Base-by-base conservation (phyloP, 1,140 invertebrate genomes). In the Philaenus spumarius region DNA sequence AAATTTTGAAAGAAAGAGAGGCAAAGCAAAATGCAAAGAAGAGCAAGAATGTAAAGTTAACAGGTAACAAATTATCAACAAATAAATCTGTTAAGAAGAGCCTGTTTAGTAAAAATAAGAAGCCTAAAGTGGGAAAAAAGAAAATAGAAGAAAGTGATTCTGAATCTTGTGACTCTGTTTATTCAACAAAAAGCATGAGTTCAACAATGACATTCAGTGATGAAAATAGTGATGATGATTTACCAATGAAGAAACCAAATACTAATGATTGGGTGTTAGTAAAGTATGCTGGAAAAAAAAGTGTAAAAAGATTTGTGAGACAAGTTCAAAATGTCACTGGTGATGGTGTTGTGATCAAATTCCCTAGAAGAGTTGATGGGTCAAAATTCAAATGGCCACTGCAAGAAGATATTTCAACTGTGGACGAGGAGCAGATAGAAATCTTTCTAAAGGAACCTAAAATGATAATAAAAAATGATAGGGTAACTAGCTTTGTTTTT, bases 231-330 rank as follows among this genome's bases (percentile, higher is more conserved):
- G 40, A 43, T 43, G 40, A 43, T 43, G 40, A 43, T 19, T 15
- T 43, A 15, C 20, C 35, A 7, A 9, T 37, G n/a, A 43, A 43
- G n/a, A 43, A 43, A 43, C 40, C 40, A 5, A 43, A 43, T 15
- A n/a, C n/a, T 5, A 19, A 19, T 43, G 40, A 43, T 43, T 43
- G 40, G 40, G 40, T 43, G 5, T 43, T 43, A 19, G n/a, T 43
- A 43, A 43, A 43, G 40, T 43, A 6, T 15, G 40, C 40, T 43
- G 40, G 40, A n/a, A 43, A 43, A 43, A 43, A 43, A n/a, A 43
- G 40, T 43, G 5, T 43, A 15, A 43, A 43, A 15, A 5, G 40
- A 43, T 43, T 43, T 43, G 40, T 43, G 5, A 19, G 40, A 6
- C 5, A 43, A 43, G 40, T 43, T 43, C 6, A 43, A 43, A 43